These are phyloP conservation scores for Sebastes trivittatus DNA, from an alignment of 2,797 vertebrate species.

Conservation along the genomic window DNA sequence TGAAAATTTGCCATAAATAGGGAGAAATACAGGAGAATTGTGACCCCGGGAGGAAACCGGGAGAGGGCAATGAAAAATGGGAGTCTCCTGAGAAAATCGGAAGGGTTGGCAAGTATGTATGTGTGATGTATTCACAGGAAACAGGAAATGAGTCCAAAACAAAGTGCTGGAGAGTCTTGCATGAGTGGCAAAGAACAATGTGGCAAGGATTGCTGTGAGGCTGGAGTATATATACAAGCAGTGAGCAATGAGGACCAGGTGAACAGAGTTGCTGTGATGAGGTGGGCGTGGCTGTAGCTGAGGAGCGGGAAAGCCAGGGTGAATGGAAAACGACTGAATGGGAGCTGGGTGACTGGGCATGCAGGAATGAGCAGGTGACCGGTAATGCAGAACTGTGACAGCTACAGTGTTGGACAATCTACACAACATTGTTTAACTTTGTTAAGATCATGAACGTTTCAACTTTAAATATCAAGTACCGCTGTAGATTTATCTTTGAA, in stretches of 20 bases:
- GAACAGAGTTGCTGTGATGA: not conserved
- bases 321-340: not conserved
- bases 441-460: not conserved
- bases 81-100: not conserved
- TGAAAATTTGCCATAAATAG: too few species aligned
- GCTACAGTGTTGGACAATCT: not conserved
- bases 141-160: accelerated
- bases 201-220: not conserved
- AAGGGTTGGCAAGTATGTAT: not conserved
- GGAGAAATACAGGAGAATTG: too few species aligned
- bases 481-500: not conserved
- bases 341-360: not conserved
- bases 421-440: not conserved
- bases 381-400: not conserved
- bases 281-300: not conserved
- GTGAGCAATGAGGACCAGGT: not conserved
- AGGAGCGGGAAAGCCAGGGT: not conserved
- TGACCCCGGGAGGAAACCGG: too few species aligned
- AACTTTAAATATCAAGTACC: not conserved
- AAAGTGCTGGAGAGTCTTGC: not conserved
- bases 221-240: not conserved
- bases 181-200: too few species aligned
- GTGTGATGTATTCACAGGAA: not conserved
- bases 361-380: not conserved
- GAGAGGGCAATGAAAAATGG: too few species aligned